Evolutionary conservation across 2,113 vertebrate genomes (phyloP).

Genomic region (Azemiops feae): DNA sequence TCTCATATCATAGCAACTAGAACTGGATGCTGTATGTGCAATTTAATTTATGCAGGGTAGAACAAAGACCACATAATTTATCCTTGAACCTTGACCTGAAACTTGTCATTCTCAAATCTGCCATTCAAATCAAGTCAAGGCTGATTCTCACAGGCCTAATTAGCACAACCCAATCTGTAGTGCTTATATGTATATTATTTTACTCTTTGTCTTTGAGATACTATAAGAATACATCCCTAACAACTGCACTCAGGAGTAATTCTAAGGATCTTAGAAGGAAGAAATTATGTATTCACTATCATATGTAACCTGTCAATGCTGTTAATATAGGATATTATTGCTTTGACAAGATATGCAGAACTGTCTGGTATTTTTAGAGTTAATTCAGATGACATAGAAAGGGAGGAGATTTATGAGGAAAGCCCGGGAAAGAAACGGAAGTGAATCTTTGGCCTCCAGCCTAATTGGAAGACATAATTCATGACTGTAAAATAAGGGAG

Average conservation of each 20-base stretch:
- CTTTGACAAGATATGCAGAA: too few species aligned
- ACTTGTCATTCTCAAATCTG: background rate
- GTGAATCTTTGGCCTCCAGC: too few species aligned
- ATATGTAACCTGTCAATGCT: too few species aligned
- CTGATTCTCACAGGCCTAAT: background rate
- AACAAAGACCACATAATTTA: background rate
- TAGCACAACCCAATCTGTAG: background rate
- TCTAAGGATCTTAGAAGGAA: background rate
- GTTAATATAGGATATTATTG: too few species aligned
- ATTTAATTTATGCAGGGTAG: background rate
- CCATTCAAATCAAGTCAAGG: background rate
- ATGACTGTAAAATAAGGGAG: too few species aligned
- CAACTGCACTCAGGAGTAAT: background rate
- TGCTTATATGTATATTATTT: background rate
- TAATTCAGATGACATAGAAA: too few species aligned
- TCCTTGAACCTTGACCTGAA: background rate
- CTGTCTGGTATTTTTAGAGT: too few species aligned
- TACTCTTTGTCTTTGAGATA: background rate
- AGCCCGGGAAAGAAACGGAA: too few species aligned
- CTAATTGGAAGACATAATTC: too few species aligned
- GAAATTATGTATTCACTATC: background rate
- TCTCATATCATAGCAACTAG: background rate
- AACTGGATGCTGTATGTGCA: background rate
- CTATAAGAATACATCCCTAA: background rate
- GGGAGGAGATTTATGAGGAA: too few species aligned